Conservation (phyloP, 2,797 vertebrate species). For the Melopsittacus undulatus region DNA sequence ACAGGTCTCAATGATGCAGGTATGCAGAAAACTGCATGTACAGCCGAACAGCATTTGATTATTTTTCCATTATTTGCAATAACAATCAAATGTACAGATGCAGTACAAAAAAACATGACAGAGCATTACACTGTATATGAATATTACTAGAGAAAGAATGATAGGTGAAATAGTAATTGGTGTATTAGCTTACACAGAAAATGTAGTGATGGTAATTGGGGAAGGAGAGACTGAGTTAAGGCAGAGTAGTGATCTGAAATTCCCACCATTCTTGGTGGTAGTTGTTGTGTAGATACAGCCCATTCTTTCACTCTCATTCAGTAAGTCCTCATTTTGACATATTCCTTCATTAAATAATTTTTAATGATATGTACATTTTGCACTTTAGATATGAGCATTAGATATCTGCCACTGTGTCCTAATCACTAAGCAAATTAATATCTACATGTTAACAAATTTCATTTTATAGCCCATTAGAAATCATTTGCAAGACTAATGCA, state of each 20-base stretch:
- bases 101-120: not conserved
- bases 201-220: too few species aligned
- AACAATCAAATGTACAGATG: not conserved
- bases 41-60: not conserved
- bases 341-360: not conserved
- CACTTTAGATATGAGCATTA: not conserved
- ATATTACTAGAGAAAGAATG: not conserved
- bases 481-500: not conserved
- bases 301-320: not conserved
- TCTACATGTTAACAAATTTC: not conserved
- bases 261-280: too few species aligned
- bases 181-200: not conserved
- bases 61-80: not conserved
- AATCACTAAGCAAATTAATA: not conserved
- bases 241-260: not conserved
- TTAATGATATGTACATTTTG: not conserved
- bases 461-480: not conserved
- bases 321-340: not conserved
- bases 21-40: accelerated
- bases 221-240: not conserved
- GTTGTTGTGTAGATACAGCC: not conserved
- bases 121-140: not conserved
- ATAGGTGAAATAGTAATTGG: not conserved
- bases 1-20: not conserved
- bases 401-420: not conserved